Conservation (phyloP, 2,797 vertebrate genomes). For the Notoglanidium macrostoma region DNA sequence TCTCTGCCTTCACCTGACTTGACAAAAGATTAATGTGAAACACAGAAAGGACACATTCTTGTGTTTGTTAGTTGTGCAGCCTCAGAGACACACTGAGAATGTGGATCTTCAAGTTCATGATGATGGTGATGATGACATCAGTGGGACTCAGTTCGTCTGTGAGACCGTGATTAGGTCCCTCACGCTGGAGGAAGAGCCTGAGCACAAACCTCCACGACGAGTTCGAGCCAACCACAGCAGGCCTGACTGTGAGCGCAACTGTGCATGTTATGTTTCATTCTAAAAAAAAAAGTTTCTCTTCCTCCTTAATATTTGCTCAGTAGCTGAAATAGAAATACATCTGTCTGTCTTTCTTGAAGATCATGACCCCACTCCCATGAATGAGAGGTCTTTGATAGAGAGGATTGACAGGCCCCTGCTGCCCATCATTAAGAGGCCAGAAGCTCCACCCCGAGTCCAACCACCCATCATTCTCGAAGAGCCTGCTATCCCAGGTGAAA, state of each 20-base stretch:
- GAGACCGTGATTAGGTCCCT: conserved; percentile 97
- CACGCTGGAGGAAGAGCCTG: conserved; percentile 91
- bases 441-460: conserved; percentile 57
- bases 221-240: conserved; percentile 64
- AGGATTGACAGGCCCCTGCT: conserved; percentile 47
- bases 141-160: conserved; percentile 96
- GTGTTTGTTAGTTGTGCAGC: conserved; percentile 65
- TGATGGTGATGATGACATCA: conserved; percentile 93
- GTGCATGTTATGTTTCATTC: not conserved
- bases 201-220: conserved; percentile 84
- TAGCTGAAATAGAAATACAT: not conserved
- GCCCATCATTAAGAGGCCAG: conserved; percentile 46
- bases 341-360: conserved; percentile 46
- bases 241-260: conserved; percentile 72
- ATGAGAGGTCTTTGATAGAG: conserved; percentile 59
- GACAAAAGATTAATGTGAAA: not conserved
- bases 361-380: conserved; percentile 57
- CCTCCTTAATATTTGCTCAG: not conserved
- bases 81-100: conserved; percentile 64
- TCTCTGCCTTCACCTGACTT: not conserved
- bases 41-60: not conserved
- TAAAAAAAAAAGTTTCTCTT: not conserved
- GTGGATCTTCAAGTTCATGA: conserved; percentile 72
- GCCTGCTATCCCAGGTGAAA: conserved; percentile 62
- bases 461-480: conserved; percentile 51